Percentiles rank a stretch among this genome's conserved stretches.
phyloP scores from a whole-genome alignment of 2,888 invertebrate genomes.

The Emmelina monodactyla region DNA sequence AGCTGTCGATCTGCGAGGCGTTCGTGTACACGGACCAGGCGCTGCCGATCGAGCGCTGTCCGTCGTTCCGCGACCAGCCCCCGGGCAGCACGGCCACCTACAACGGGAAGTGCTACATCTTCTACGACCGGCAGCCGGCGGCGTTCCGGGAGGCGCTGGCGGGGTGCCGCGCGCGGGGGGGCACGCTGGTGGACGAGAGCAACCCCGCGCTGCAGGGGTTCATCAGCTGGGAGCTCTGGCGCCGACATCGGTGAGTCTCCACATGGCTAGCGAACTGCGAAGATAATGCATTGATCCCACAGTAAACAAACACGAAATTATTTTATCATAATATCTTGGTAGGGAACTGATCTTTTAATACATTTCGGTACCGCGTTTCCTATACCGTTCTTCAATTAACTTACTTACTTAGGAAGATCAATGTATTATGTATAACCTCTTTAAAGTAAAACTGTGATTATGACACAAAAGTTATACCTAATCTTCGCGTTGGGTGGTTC shows the following conservation, averaged over 20 bases:
- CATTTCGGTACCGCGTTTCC: no score
- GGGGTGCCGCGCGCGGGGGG: constrained; percentile 83
- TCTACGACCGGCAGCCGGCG: constrained; percentile 86
- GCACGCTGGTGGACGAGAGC: constrained; percentile 88
- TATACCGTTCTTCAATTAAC: no score
- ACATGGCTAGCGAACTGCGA: no score
- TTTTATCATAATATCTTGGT: no score
- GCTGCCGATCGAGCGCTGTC: constrained; percentile 89
- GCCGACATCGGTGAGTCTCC: constrained; percentile 76
- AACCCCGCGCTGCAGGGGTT: constrained; percentile 94
- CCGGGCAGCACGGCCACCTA: constrained; percentile 93
- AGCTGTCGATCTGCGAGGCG: constrained; percentile 89
- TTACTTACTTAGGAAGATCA: no score
- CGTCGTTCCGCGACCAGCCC: constrained; percentile 91
- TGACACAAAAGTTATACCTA: no score
- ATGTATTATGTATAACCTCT: no score
- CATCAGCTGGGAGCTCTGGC: constrained; percentile 94
- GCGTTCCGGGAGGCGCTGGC: constrained; percentile 80
- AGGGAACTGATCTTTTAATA: no score
- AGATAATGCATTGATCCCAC: no score
- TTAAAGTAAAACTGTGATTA: no score
- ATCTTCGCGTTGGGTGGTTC: no score
- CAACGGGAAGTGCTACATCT: constrained; percentile 94
- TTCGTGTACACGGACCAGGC: constrained; percentile 94
- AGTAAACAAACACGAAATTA: no score